Conservation (phyloP, 2,888 invertebrate species). For the Noctuana brunneofusca region DNA sequence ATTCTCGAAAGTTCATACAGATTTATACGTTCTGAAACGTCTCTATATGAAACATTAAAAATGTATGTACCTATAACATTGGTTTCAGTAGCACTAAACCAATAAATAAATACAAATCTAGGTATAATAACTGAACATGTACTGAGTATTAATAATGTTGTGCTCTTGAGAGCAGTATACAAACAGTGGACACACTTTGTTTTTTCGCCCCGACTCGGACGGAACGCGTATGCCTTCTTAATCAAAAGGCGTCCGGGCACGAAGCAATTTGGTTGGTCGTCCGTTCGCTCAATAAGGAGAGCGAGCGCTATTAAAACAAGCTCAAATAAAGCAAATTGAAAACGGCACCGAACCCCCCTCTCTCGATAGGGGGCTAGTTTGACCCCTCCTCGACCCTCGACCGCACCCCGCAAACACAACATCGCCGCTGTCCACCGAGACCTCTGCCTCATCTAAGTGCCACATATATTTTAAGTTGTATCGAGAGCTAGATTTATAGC, state of each 20-base stretch:
- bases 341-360: slow-evolving; percentile 68
- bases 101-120: slow-evolving; percentile 5
- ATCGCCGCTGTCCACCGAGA: slow-evolving; percentile 35
- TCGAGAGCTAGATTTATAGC: slow-evolving; percentile 25
- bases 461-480: slow-evolving; percentile 45
- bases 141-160: slow-evolving; percentile 1
- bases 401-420: slow-evolving; percentile 66
- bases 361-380: slow-evolving; percentile 53
- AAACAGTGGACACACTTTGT: slow-evolving; percentile 56
- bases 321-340: slow-evolving; percentile 82
- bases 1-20: too few relatives aligned
- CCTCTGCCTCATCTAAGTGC: slow-evolving; percentile 53
- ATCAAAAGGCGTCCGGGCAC: slow-evolving; percentile 79
- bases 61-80: too few relatives aligned
- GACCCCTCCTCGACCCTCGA: slow-evolving; percentile 44
- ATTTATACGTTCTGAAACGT: too few relatives aligned
- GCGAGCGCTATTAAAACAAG: slow-evolving; percentile 81
- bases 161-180: slow-evolving; percentile 38
- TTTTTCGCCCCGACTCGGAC: slow-evolving; percentile 59
- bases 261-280: slow-evolving; percentile 78
- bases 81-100: background rate
- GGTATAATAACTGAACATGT: slow-evolving; percentile 8
- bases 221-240: slow-evolving; percentile 63
- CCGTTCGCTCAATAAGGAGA: slow-evolving; percentile 77
- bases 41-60: too few relatives aligned